Base-by-base conservation (phyloP, 2,888 invertebrate genomes). In the Tetragnatha montana region DNA sequence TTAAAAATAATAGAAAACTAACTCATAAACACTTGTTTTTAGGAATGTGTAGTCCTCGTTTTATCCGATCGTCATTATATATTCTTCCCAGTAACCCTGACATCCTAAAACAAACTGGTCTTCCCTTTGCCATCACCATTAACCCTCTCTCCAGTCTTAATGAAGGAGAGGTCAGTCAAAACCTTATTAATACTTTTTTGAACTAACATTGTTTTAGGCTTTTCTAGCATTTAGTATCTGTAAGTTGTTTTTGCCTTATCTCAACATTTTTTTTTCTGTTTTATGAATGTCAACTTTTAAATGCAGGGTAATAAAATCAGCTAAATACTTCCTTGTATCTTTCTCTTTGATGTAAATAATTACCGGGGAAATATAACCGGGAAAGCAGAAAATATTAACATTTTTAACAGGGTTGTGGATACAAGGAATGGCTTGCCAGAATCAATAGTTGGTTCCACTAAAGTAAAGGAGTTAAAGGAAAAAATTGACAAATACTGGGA, bases 81-180 rank as follows among this genome's bases (percentile, higher is more conserved):
- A 97, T 96, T 92, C 96, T 99, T 87, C 99, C 99, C 14, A 96
- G 96, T 22, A 97, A 96, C 0, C 95, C 96, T 50, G 99, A 99
- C 93, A 95, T 99, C 93, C 95, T 99, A 93, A 99, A 99, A 94
- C 97, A 97, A 93, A 97, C 98, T 8, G 96, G 97, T 76, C 96
- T 99, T 93, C 99, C 99, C 0, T 97, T 99, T 94, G 97, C 97
- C 89, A 94, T 99, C 76, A 96, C 98, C 84, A 95, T 98, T 92
- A 96, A 96, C 68, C 99, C 99, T 0, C 10, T 90, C 50, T 81
- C 86, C 74, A 74, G 60, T 79, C 96, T 98, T 95, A 83, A 88
- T 73, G 91, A 91, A 73, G 86, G 85, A 49, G 92, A 92, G 89
- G 91, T 91, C 50, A 17, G 91, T 91, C 35, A n/a, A 17, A 35